Evolutionary conservation across 2,888 invertebrate species (phyloP), one percentile per base, ranked within the genome.

Genomic region (Cataglyphis altisquamis): DNA sequence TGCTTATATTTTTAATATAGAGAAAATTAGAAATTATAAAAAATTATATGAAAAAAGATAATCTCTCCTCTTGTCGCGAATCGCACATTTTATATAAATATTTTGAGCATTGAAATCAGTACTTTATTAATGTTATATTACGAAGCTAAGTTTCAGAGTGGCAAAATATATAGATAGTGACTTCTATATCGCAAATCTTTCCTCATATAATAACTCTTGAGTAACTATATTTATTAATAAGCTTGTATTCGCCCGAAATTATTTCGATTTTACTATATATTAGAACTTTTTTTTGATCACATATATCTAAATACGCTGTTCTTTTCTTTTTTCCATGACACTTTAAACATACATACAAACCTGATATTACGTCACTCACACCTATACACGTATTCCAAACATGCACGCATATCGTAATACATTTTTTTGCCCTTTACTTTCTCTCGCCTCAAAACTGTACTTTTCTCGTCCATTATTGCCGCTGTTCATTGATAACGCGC

Each of bases 251-350:
- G 36, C 36, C 25, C n/a, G 12, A 77, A 55, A 12, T 75, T n/a
- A 52, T 67, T 15, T 77, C n/a, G 29, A 62, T 68, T 68, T 78
- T 78, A 68, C 32, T 52, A 52, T 60, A 48, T 62, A 68, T 32
- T 45, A 64, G 63, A 66, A 41, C 21, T 70, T 48, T 63, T 73
- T 73, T 82, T 72, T 55, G 86, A 80, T 75, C 55, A 48, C 66
- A 84, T 45, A 45, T 80, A 72, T 84, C 81, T 90, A 72, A 90
- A 89, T 87, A 84, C 85, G 85, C 83, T 87, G 68, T 91, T 77
- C 87, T 90, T 88, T 87, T 88, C 81, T 86, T 87, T 90, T 87
- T 89, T 73, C 83, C 85, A 88, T 86, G 68, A 85, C 91, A 91
- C 88, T 52, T 52, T 52, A 90, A 83, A 77, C 81, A 88, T 88